Percentiles rank a stretch among this genome's conserved stretches.
phyloP scores from a whole-genome alignment of 37 sponge, comb jelly and placozoan species.

The Haliclona indistincta region DNA sequence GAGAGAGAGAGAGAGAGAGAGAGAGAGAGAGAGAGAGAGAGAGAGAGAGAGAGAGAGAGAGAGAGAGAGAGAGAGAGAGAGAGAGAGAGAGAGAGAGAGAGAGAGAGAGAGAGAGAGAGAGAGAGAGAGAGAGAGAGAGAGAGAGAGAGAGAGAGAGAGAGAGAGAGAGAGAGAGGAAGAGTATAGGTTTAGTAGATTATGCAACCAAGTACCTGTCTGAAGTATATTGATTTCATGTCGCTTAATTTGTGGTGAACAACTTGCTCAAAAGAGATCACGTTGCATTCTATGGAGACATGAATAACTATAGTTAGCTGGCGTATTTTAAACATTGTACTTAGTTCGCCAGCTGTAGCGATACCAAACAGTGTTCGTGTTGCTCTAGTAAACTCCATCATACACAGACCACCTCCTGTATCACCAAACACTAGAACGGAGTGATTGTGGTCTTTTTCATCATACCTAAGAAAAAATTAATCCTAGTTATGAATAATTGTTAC shows the following conservation, averaged over 20 bases:
- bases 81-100: slow-evolving; percentile 29
- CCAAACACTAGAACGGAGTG: slow-evolving; percentile 82
- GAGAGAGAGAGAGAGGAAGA: slow-evolving; percentile 28
- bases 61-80: slow-evolving; percentile 36
- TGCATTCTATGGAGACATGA: background rate
- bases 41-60: slow-evolving; percentile 38
- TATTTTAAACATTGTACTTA: slow-evolving; percentile 18
- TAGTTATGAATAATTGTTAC: background rate
- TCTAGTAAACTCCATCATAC: slow-evolving; percentile 43
- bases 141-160: slow-evolving; percentile 36
- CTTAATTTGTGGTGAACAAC: slow-evolving; percentile 32
- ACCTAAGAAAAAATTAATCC: slow-evolving; percentile 6
- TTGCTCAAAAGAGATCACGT: slow-evolving; percentile 35
- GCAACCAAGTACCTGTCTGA: slow-evolving; percentile 21
- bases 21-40: slow-evolving; percentile 24
- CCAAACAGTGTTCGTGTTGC: slow-evolving; percentile 18
- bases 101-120: slow-evolving; percentile 28
- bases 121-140: slow-evolving; percentile 36
- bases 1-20: slow-evolving; percentile 40
- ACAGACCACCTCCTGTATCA: slow-evolving; percentile 83
- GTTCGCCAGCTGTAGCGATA: slow-evolving; percentile 24
- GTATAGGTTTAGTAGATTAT: background rate
- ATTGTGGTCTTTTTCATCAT: slow-evolving; percentile 48
- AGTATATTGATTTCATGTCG: slow-evolving; percentile 14
- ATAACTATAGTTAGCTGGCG: background rate